Conservation (phyloP, 2,888 invertebrate genomes). For the Limnephilus lunatus region DNA sequence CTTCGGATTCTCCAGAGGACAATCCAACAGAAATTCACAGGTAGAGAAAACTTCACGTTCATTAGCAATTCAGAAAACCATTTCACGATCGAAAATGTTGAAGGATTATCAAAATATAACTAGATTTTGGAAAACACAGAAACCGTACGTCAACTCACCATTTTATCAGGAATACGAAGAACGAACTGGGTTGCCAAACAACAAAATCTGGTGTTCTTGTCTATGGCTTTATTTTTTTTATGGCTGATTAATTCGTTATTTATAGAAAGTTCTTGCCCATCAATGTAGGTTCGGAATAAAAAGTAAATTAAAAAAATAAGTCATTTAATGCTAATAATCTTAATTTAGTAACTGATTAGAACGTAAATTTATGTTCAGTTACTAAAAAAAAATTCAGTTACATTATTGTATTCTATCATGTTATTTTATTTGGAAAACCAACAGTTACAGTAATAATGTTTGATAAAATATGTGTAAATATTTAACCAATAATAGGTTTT, state of each 20-base stretch:
- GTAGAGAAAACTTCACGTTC: background rate
- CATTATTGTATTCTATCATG: no score
- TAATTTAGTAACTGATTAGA: no score
- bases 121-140: slow-evolving; percentile 26
- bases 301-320: background rate
- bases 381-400: no score
- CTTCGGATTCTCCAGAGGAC: background rate
- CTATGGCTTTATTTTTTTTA: background rate
- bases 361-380: no score
- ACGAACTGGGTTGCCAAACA: slow-evolving; percentile 42
- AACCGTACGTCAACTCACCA: slow-evolving; percentile 56
- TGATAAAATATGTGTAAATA: no score
- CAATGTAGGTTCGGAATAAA: background rate
- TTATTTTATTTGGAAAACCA: no score
- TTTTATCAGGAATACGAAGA: slow-evolving; percentile 55
- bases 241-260: background rate
- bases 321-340: no score
- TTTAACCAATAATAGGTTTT: no score
- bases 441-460: no score
- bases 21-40: background rate
- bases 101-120: slow-evolving; percentile 28
- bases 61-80: background rate
- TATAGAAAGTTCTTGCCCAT: background rate
- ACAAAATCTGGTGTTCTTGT: background rate
- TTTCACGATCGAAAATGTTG: background rate